Conservation (phyloP, 2,797 vertebrate species). For the Lutjanus argentimaculatus region DNA sequence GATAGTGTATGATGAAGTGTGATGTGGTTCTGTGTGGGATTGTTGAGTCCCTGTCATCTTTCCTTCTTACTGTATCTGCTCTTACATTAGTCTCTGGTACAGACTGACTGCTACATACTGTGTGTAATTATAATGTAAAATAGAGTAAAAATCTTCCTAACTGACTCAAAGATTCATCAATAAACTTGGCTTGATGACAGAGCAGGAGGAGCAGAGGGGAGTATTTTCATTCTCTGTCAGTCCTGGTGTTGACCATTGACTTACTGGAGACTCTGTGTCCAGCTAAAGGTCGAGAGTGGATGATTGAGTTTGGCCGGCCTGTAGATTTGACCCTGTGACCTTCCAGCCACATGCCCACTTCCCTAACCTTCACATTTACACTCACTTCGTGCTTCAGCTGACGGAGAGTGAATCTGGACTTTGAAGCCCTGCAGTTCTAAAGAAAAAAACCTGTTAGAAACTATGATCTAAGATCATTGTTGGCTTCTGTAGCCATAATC, state of each 20-base stretch:
- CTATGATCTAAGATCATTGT: slow-evolving; percentile 35
- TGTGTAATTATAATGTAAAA: background rate
- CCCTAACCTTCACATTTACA: slow-evolving; percentile 3
- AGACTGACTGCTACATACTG: background rate
- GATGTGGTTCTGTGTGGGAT: background rate
- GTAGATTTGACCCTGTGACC: slow-evolving; percentile 22
- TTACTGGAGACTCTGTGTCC: background rate
- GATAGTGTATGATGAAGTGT: background rate
- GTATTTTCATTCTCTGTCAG: background rate
- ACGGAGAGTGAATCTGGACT: background rate
- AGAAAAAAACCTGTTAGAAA: slow-evolving; percentile 25
- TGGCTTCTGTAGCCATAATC: slow-evolving; percentile 47
- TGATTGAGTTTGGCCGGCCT: slow-evolving; percentile 2
- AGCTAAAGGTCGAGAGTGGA: background rate
- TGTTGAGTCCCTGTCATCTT: background rate
- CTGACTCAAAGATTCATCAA: background rate
- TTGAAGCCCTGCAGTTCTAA: slow-evolving; percentile 18
- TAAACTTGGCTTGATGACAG: no score
- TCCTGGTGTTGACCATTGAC: background rate
- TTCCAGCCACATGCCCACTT: slow-evolving; percentile 3
- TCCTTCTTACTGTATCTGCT: background rate
- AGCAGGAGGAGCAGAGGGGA: background rate
- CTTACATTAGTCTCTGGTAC: background rate
- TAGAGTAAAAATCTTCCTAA: background rate
- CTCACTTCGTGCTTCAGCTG: background rate